Conservation (phyloP, 2,797 vertebrate genomes). For the Helicolenus hilgendorfi region DNA sequence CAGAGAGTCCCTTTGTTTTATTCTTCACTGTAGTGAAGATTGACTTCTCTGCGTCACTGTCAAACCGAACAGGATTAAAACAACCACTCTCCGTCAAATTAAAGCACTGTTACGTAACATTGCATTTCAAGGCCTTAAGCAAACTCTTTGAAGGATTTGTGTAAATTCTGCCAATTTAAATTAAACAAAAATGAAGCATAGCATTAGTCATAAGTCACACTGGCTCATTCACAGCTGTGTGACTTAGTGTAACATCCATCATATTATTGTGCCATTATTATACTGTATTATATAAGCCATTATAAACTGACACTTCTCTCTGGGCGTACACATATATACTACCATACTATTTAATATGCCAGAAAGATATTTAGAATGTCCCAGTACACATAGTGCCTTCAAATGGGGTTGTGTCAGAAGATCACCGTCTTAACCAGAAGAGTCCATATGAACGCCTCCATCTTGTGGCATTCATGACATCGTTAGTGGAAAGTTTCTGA, state of each 20-base stretch:
- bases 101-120: not conserved
- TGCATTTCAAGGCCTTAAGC: not conserved
- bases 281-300: not conserved
- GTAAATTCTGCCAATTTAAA: not conserved
- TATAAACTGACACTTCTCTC: not conserved
- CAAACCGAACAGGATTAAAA: not conserved
- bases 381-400: too few species aligned
- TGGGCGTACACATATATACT: too few species aligned
- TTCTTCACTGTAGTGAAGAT: slow-evolving; percentile 18
- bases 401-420: too few species aligned
- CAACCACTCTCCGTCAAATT: not conserved
- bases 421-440: too few species aligned
- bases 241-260: not conserved
- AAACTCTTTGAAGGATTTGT: not conserved
- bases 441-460: too few species aligned
- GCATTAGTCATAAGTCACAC: not conserved
- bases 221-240: not conserved
- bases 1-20: slow-evolving; percentile 63
- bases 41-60: slow-evolving; percentile 33
- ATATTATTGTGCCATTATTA: not conserved
- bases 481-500: too few species aligned
- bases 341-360: too few species aligned
- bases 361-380: too few species aligned
- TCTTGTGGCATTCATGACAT: too few species aligned
- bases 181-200: not conserved